Evolutionary conservation across 2,888 invertebrate genomes (phyloP).

Genomic region (Tenthredo mesomela): DNA sequence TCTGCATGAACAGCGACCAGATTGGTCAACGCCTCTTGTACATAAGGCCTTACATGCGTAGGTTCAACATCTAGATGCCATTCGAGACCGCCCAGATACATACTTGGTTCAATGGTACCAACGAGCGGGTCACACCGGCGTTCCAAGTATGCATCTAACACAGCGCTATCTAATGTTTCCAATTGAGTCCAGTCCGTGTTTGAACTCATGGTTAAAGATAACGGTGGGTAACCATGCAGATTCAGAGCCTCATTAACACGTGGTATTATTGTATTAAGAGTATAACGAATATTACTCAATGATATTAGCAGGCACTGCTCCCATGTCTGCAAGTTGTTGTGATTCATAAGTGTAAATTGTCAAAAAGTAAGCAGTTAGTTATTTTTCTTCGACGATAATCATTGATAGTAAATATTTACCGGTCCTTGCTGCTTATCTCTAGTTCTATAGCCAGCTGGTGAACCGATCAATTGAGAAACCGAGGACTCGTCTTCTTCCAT

Average conservation of each 20-base stretch:
- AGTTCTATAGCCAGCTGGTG: constrained; percentile 78
- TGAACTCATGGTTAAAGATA: constrained; percentile 73
- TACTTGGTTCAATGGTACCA: constrained; percentile 97
- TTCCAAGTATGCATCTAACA: constrained; percentile 91
- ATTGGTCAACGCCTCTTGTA: constrained; percentile 92
- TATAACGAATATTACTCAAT: constrained; percentile 93
- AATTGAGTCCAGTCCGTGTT: constrained; percentile 82
- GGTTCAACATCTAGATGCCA: constrained; percentile 90
- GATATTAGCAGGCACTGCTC: constrained; percentile 91
- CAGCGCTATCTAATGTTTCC: constrained; percentile 81
- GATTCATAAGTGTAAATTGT: background rate
- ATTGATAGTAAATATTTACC: constrained; percentile 61
- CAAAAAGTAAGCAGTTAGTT: constrained; percentile 30
- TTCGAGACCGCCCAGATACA: constrained; percentile 95
- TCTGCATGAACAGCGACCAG: constrained; percentile 89
- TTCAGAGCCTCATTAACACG: constrained; percentile 84
- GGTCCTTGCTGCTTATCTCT: constrained; percentile 72
- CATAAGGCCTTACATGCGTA: constrained; percentile 91
- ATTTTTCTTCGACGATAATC: background rate
- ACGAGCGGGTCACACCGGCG: constrained; percentile 96
- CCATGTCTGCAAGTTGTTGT: constrained; percentile 81
- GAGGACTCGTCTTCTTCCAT: constrained; percentile 79
- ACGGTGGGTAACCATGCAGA: constrained; percentile 86
- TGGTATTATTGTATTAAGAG: constrained; percentile 86
- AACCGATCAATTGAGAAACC: constrained; percentile 84